These are phyloP conservation scores for Anadara kagoshimensis DNA, from an alignment of 1,140 invertebrate species.

Conservation along the genomic window DNA sequence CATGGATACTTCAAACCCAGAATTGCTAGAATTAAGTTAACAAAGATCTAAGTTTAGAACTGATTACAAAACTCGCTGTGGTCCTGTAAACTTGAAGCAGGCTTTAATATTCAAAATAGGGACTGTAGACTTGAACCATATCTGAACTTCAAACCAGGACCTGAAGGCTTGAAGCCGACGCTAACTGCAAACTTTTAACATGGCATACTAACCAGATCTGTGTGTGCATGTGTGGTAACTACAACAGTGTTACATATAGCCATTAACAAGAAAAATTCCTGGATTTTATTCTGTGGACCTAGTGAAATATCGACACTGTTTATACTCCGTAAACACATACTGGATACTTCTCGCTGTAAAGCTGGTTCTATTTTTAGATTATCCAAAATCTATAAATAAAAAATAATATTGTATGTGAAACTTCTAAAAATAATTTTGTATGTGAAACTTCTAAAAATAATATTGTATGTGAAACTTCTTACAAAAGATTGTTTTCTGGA, in stretches of 20 bases:
- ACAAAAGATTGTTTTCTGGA: too few relatives aligned
- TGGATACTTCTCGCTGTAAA: constrained; percentile 61
- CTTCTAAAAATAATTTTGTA: too few relatives aligned
- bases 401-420: background rate
- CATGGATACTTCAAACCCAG: too few relatives aligned
- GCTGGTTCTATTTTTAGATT: constrained; percentile 62
- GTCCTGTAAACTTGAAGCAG: too few relatives aligned
- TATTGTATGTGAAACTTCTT: too few relatives aligned
- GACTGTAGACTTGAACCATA: too few relatives aligned
- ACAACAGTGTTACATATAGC: constrained; percentile 98
- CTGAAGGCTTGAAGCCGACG: background rate
- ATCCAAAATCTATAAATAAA: constrained; percentile 54
- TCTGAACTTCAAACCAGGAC: background rate
- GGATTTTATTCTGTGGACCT: constrained; percentile 73
- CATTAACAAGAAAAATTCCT: constrained; percentile 94
- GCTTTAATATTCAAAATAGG: too few relatives aligned
- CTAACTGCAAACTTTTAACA: too few relatives aligned
- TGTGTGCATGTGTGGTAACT: constrained; percentile 87
- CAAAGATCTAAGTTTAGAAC: too few relatives aligned
- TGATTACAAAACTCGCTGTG: too few relatives aligned
- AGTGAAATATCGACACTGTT: constrained; percentile 57
- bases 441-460: too few relatives aligned
- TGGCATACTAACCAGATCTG: constrained; percentile 80
- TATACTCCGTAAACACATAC: constrained; percentile 63
- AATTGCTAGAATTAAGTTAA: too few relatives aligned